Base-by-base conservation (phyloP, 1,140 invertebrate genomes). In the Drosophila suzukii region DNA sequence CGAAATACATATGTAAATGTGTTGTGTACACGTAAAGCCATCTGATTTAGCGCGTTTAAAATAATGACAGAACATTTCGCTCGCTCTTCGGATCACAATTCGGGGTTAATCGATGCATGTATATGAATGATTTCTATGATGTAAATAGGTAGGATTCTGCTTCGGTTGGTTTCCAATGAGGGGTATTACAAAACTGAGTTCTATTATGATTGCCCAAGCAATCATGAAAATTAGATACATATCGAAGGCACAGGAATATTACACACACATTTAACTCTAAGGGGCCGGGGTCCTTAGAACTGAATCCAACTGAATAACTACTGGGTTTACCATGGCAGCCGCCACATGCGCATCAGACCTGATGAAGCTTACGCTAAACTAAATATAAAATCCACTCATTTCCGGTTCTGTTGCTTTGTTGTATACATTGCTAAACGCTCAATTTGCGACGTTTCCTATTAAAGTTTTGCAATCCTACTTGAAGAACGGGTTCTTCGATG, bases 401-500 rank as follows among this genome's bases (percentile, higher is more conserved):
- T 39, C 32, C 49, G 49, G 15, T 36, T 39, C 38, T 60, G 12
- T 15, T 56, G 20, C 54, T 17, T 20, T 43, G 7, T 17, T 15
- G 30, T 39, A 41, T 36, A 75, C 34, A 75, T 78, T 46, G 51
- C 49, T 63, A 55, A 76, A 51, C 47, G 10, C 47, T 65, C 46
- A n/a, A 60, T 58, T 75, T 44, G 46, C 32, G 60, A 63, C 32
- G 60, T 0, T 62, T 20, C 13, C 38, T 12, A 15, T 8, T 12
- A 6, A 50, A 3, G 27, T 6, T 43, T 56, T 51, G 50, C 12
- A 41, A 30, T 44, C 24, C 54, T 84, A 92, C 62, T 92, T 89
- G 67, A 92, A 92, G 57, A 92, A 92, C 32, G 91, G 91, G 91
- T 92, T 92, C 62, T 90, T 92, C 7, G 91, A 92, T 30, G 91